Evolutionary conservation across 1,140 invertebrate genomes (phyloP).

Genomic region (Asbolus verrucosus): DNA sequence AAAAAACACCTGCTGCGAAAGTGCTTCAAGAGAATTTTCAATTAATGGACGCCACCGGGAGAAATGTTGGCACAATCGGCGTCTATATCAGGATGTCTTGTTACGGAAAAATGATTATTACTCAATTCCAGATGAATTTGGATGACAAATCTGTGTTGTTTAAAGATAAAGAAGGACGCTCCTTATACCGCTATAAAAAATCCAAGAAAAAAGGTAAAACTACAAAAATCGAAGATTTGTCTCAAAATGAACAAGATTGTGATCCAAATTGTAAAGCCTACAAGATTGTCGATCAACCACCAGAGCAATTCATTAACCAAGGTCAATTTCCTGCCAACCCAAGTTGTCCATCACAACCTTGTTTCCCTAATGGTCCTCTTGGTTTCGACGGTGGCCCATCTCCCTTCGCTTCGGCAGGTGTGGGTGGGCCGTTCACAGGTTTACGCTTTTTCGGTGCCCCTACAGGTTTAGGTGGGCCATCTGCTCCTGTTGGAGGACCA

Average conservation of each 20-base stretch:
- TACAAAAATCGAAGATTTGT: slow-evolving; percentile 22
- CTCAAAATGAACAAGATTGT: no score
- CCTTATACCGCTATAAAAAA: slow-evolving; percentile 61
- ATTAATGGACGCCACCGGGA: slow-evolving; percentile 65
- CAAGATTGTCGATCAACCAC: no score
- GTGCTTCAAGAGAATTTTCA: slow-evolving; percentile 71
- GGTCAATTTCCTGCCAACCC: no score
- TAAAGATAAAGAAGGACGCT: slow-evolving; percentile 63
- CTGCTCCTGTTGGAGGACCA: no score
- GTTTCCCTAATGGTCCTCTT: no score
- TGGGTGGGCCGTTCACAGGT: neutral
- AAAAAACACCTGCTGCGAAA: slow-evolving; percentile 59
- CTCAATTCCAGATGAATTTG: slow-evolving; percentile 71
- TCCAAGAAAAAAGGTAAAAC: slow-evolving; percentile 50
- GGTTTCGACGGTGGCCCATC: no score
- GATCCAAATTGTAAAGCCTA: no score
- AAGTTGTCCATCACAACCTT: no score
- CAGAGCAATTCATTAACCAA: no score
- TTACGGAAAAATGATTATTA: slow-evolving; percentile 75
- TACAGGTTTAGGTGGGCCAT: no score
- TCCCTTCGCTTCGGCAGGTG: neutral
- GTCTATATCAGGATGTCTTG: slow-evolving; percentile 72
- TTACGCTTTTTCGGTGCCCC: no score
- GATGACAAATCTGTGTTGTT: slow-evolving; percentile 63
- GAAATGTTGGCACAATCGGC: slow-evolving; percentile 67